phyloP scores from a whole-genome alignment of 2,888 invertebrate species.

The Plagodis dolabraria region DNA sequence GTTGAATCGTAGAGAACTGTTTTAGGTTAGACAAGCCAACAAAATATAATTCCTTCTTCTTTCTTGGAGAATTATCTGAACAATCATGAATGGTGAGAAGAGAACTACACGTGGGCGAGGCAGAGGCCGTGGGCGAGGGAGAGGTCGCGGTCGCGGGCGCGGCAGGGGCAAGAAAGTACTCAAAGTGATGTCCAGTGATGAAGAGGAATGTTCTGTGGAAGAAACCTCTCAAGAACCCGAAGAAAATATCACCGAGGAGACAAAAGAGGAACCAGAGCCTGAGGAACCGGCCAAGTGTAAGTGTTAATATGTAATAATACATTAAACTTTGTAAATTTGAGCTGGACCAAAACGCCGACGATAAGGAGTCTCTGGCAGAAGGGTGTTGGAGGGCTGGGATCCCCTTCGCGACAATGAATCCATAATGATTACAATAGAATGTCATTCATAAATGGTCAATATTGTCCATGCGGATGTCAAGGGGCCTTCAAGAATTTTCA shows the following conservation, averaged over 20 bases:
- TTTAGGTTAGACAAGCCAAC: conserved; percentile 34
- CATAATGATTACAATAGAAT: no score
- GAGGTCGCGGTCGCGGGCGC: conserved; percentile 89
- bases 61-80: conserved; percentile 4
- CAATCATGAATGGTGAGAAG: conserved; percentile 80
- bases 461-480: no score
- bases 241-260: conserved; percentile 70
- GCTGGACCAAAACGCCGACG: no score
- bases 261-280: conserved; percentile 71
- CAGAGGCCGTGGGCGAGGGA: conserved; percentile 91
- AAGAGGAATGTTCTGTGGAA: conserved; percentile 81
- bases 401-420: no score
- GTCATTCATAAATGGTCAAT: no score
- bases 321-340: no score
- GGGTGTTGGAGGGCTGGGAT: no score
- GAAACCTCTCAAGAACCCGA: conserved; percentile 82
- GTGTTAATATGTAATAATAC: neutral
- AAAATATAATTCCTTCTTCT: neutral
- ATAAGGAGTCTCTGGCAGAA: no score
- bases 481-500: no score
- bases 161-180: conserved; percentile 90
- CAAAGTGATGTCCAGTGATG: conserved; percentile 88
- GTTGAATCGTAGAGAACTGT: neutral
- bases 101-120: conserved; percentile 89
- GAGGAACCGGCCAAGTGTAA: conserved; percentile 83